Evolutionary conservation across 2,888 invertebrate genomes (phyloP).

Genomic region (Tricholauxania praeusta): DNA sequence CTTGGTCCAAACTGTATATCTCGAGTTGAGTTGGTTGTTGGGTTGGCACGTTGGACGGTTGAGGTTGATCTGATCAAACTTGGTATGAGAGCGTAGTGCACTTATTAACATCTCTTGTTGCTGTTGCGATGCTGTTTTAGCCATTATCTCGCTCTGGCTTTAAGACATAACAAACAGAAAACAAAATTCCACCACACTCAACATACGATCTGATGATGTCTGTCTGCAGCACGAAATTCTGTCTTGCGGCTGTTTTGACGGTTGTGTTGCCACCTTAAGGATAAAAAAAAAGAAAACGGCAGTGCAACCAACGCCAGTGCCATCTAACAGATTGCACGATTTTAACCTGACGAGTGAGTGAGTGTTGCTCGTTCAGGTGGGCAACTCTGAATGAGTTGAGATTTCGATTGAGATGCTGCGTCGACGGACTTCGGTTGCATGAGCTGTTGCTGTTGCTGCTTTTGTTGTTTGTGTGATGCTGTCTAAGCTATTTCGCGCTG

Average conservation of each 20-base stretch:
- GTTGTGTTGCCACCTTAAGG: slow-evolving; percentile 11
- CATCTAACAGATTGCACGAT: no score
- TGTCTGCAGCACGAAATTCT: background rate
- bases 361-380: no score
- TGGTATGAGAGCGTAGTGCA: background rate
- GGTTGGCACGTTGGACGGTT: background rate
- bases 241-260: slow-evolving; percentile 8
- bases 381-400: background rate
- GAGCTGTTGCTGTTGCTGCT: background rate
- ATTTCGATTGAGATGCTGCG: slow-evolving; percentile 19
- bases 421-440: background rate
- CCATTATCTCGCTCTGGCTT: slow-evolving; percentile 14
- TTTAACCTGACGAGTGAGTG: no score
- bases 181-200: slow-evolving; percentile 16
- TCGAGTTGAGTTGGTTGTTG: slow-evolving; percentile 21
- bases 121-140: slow-evolving; percentile 12
- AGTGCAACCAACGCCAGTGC: background rate
- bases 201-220: background rate
- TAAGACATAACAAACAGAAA: background rate
- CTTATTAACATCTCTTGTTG: slow-evolving; percentile 7
- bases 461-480: background rate
- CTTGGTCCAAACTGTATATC: no score
- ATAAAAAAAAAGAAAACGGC: background rate
- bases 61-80: background rate
- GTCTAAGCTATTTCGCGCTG: slow-evolving; percentile 7